Evolutionary conservation across 2,888 invertebrate species (phyloP).

Genomic region (Caenorhabditis sp.): DNA sequence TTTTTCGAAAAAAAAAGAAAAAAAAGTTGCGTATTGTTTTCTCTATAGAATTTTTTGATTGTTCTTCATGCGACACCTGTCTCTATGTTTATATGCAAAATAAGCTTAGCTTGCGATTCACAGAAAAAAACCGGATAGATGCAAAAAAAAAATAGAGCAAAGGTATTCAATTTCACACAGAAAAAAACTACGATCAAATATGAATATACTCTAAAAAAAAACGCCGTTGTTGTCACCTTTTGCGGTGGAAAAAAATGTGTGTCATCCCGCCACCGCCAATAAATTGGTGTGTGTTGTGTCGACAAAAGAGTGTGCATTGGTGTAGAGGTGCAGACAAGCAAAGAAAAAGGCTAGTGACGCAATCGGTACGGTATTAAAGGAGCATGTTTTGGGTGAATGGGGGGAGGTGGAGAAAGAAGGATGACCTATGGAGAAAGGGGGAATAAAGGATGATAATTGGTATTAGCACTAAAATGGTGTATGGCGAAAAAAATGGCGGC

Average conservation of each 20-base stretch:
- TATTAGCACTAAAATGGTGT: constrained; percentile 7
- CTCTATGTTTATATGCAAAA: background rate
- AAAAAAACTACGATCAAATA: background rate
- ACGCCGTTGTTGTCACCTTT: background rate
- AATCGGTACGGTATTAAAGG: constrained; percentile 10
- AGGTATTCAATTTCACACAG: background rate
- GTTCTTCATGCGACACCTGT: constrained; percentile 1
- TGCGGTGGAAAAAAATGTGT: background rate
- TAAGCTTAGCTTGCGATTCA: background rate
- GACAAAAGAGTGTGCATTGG: constrained; percentile 8
- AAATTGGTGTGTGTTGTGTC: constrained; percentile 17
- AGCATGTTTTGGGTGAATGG: background rate
- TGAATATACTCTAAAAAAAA: background rate
- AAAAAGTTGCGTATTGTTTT: background rate
- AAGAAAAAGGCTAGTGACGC: constrained; percentile 26
- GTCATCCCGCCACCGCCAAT: constrained; percentile 12
- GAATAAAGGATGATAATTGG: constrained; percentile 7
- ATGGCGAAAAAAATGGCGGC: background rate
- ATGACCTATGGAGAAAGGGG: background rate
- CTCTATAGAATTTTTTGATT: no score
- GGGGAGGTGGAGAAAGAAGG: constrained; percentile 7
- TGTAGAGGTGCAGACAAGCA: constrained; percentile 13
- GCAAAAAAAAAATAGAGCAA: no score
- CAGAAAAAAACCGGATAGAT: background rate
- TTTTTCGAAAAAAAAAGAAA: no score